Percentiles rank a stretch among this genome's conserved stretches.
phyloP scores from a whole-genome alignment of 1,140 invertebrate species.

The Drosophila kanapiae region DNA sequence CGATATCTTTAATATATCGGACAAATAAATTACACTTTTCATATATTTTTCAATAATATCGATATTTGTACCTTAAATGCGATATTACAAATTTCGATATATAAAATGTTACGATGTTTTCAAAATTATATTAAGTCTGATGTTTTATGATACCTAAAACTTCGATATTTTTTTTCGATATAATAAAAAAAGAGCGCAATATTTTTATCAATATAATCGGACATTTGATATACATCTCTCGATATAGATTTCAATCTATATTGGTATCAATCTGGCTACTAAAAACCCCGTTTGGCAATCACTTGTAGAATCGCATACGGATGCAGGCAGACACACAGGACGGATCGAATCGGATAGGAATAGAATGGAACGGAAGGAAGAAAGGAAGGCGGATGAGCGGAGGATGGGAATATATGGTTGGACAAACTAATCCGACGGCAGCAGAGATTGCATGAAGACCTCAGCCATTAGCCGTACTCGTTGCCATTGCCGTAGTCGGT shows the following conservation, averaged over 20 bases:
- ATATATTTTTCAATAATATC: too few relatives aligned
- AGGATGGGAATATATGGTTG: constrained; percentile 37
- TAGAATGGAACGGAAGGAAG: constrained; percentile 31
- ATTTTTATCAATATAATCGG: too few relatives aligned
- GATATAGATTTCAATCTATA: background rate
- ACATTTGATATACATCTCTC: too few relatives aligned
- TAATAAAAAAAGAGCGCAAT: too few relatives aligned
- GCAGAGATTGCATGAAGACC: constrained; percentile 48
- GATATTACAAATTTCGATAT: too few relatives aligned
- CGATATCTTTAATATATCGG: too few relatives aligned
- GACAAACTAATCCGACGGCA: constrained; percentile 58
- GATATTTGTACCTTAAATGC: too few relatives aligned
- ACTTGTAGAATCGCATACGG: constrained; percentile 23
- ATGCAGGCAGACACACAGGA: constrained; percentile 23
- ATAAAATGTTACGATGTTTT: too few relatives aligned
- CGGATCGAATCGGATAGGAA: constrained; percentile 14
- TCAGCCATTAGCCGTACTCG: constrained; percentile 38
- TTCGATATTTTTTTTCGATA: too few relatives aligned
- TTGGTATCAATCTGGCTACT: background rate
- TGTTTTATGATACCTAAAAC: too few relatives aligned
- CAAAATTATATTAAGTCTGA: too few relatives aligned
- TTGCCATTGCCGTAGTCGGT: background rate
- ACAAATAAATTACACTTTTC: too few relatives aligned
- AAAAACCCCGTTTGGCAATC: background rate
- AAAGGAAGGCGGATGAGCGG: constrained; percentile 8